phyloP scores from a whole-genome alignment of 2,888 invertebrate species.

The Onthophagus sagittarius region DNA sequence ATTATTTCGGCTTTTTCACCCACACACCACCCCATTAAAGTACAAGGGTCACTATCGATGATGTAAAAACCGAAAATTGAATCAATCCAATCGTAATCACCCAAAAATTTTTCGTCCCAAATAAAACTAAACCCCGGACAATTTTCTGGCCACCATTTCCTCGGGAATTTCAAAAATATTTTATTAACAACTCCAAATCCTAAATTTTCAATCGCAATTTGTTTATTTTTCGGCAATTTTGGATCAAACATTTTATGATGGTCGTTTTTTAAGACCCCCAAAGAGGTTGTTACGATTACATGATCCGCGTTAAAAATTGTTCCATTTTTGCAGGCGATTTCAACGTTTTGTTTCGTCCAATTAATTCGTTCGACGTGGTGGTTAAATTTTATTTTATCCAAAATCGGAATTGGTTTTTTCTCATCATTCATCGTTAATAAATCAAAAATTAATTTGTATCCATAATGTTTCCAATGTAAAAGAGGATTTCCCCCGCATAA shows the following conservation, averaged over 20 bases:
- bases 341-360: constrained; percentile 41
- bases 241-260: constrained; percentile 55
- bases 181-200: constrained; percentile 66
- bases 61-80: constrained; percentile 66
- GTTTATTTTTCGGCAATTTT: constrained; percentile 53
- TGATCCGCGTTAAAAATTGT: constrained; percentile 55
- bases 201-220: constrained; percentile 55
- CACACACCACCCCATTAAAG: constrained; percentile 69
- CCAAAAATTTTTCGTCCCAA: constrained; percentile 50
- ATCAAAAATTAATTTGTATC: constrained; percentile 65
- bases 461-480: constrained; percentile 71
- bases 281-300: constrained; percentile 64
- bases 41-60: constrained; percentile 58
- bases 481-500: constrained; percentile 66
- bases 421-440: constrained; percentile 58
- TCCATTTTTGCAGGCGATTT: constrained; percentile 54
- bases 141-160: constrained; percentile 61
- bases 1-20: constrained; percentile 60
- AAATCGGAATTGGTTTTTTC: constrained; percentile 34
- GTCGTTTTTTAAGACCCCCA: constrained; percentile 65
- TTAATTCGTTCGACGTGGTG: constrained; percentile 41
- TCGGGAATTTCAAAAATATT: constrained; percentile 60
- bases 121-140: constrained; percentile 55
- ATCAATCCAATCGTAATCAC: constrained; percentile 58
- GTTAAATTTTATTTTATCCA: constrained; percentile 41